Evolutionary conservation across 2,113 vertebrate species (phyloP).

Genomic region (Falcunculus frontatus): DNA sequence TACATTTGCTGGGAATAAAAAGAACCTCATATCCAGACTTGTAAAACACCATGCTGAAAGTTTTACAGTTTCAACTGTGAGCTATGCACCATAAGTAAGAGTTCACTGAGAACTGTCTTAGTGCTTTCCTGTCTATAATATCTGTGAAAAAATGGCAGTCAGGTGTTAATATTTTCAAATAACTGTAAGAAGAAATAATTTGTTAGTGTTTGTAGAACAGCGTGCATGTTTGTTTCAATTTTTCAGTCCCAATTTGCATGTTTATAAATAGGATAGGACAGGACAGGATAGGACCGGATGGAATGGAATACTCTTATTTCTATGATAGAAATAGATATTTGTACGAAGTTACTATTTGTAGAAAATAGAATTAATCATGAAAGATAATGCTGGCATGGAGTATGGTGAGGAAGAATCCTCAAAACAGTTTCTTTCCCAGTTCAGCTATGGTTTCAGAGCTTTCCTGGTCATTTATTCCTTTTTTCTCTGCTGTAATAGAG

Average conservation of each 20-base stretch:
- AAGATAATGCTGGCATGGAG: not conserved
- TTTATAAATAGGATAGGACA: not conserved
- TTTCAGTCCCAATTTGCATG: not conserved
- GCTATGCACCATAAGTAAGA: not conserved
- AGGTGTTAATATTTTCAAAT: not conserved
- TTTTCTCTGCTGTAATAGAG: not conserved
- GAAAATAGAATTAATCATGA: not conserved
- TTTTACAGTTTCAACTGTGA: not conserved
- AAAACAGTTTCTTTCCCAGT: not conserved
- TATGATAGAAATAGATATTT: not conserved
- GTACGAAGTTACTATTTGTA: not conserved
- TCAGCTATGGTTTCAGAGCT: not conserved
- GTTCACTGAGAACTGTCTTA: not conserved
- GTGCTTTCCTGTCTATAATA: not conserved
- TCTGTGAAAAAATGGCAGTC: not conserved
- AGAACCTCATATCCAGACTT: not conserved
- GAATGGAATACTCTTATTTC: not conserved
- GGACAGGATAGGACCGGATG: too few relatives aligned
- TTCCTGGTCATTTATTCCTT: not conserved
- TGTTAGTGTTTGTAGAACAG: conserved; percentile 17
- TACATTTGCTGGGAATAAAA: not conserved
- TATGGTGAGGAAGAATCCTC: not conserved
- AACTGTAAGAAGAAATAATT: not conserved
- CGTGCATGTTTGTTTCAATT: not conserved
- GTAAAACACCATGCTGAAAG: not conserved